phyloP scores from a whole-genome alignment of 2,888 invertebrate genomes.

The Capitulum mitella region DNA sequence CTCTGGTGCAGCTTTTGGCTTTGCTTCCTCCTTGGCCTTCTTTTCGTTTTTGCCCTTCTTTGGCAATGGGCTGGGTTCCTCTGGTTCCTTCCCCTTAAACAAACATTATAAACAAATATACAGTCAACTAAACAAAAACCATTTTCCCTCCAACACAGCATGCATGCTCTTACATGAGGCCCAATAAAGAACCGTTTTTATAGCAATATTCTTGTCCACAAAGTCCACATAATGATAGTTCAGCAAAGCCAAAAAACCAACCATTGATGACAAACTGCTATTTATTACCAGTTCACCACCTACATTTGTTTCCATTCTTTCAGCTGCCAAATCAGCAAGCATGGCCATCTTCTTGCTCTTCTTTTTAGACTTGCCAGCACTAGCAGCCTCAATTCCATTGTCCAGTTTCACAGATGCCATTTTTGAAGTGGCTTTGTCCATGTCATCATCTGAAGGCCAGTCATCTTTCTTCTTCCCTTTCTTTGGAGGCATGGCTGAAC shows the following conservation, averaged over 20 bases:
- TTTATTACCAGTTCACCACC: too few relatives aligned
- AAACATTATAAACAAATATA: too few relatives aligned
- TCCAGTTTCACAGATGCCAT: conserved; percentile 20
- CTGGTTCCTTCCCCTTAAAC: conserved; percentile 29
- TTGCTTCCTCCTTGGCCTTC: conserved; percentile 33
- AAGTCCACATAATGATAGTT: too few relatives aligned
- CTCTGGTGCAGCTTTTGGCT: conserved; percentile 4
- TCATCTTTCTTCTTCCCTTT: conserved; percentile 38
- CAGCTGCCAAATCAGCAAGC: conserved; percentile 17
- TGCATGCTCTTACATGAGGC: too few relatives aligned
- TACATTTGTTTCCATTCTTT: neutral
- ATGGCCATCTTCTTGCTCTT: conserved; percentile 27
- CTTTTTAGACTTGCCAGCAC: conserved; percentile 26
- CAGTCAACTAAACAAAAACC: too few relatives aligned
- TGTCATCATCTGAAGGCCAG: conserved; percentile 33
- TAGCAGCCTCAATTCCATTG: conserved; percentile 30
- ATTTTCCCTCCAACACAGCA: too few relatives aligned
- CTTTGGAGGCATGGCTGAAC: conserved; percentile 35
- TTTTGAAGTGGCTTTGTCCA: conserved; percentile 16
- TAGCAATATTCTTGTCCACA: too few relatives aligned
- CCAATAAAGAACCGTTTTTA: too few relatives aligned
- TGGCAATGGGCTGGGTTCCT: conserved; percentile 11
- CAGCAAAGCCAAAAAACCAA: too few relatives aligned
- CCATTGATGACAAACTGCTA: too few relatives aligned
- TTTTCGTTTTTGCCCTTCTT: conserved; percentile 36